Percentiles rank a stretch among this genome's conserved stretches.
Evolutionary conservation across 2,113 vertebrate species (phyloP).

Genomic region (Pollachius pollachius): DNA sequence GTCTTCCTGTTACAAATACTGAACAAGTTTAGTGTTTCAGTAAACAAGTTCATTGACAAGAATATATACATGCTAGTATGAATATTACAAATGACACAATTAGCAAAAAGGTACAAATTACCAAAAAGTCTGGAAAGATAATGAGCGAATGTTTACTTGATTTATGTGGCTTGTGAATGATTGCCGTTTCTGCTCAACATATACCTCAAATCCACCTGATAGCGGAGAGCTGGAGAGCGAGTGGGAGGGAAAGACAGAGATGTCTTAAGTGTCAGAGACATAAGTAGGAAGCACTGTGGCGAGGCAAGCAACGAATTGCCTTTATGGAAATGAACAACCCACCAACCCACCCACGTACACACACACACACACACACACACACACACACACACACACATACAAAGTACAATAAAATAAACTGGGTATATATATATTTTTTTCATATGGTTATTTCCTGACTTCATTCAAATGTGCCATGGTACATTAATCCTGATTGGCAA

Average conservation of each 20-base stretch:
- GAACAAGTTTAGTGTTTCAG: too few species aligned
- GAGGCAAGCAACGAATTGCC: not conserved
- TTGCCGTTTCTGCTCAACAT: not conserved
- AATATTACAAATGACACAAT: too few species aligned
- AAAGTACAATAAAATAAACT: not conserved
- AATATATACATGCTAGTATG: too few species aligned
- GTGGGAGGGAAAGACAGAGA: not conserved
- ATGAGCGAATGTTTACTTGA: too few species aligned
- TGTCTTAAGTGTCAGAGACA: not conserved
- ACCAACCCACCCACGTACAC: not conserved
- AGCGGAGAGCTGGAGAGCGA: not conserved
- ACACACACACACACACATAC: not conserved
- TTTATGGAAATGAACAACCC: conserved; percentile 1
- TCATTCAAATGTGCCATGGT: not conserved
- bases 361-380: not conserved
- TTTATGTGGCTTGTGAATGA: not conserved
- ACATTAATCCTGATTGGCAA: not conserved
- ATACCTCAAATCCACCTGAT: not conserved
- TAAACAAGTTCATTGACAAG: too few species aligned
- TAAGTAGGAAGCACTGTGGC: not conserved
- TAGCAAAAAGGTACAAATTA: too few species aligned
- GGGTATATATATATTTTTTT: not conserved
- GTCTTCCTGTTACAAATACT: too few species aligned
- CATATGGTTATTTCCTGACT: not conserved
- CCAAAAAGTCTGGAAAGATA: too few species aligned